These are phyloP conservation scores for Alloscopus bannaensis DNA, from an alignment of 2,888 invertebrate species.

Conservation along the genomic window DNA sequence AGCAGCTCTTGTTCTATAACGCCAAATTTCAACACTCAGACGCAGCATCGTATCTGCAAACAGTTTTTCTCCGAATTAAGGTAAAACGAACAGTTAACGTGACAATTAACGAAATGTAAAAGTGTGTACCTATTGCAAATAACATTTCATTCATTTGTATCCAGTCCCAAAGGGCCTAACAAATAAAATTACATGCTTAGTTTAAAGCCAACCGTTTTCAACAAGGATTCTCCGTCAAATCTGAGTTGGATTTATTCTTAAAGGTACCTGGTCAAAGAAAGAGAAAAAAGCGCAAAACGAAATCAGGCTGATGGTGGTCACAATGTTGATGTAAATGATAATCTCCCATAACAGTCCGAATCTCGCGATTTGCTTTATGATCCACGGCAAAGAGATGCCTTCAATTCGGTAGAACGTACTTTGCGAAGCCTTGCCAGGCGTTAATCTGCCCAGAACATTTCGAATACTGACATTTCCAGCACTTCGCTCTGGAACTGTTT, in stretches of 20 bases:
- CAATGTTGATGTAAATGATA: constrained; percentile 29
- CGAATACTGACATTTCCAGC: constrained; percentile 31
- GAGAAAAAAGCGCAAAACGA: constrained; percentile 57
- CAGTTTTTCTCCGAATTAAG: not conserved
- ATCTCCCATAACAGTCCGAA: constrained; percentile 58
- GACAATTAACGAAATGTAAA: not conserved
- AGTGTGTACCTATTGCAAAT: not conserved
- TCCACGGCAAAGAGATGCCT: constrained; percentile 17
- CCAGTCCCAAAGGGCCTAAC: constrained; percentile 40
- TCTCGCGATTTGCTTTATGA: constrained; percentile 35
- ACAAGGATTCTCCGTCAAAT: too few relatives aligned
- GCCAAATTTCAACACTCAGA: constrained; percentile 65
- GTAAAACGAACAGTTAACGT: not conserved
- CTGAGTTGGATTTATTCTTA: too few relatives aligned
- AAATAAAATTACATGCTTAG: too few relatives aligned
- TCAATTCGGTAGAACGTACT: constrained; percentile 22
- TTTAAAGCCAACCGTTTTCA: too few relatives aligned
- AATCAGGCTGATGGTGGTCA: constrained; percentile 35
- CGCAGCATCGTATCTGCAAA: constrained; percentile 56
- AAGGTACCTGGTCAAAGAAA: constrained; percentile 45
- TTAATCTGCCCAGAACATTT: constrained; percentile 10
- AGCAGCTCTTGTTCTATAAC: constrained; percentile 42
- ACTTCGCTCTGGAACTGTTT: not conserved
- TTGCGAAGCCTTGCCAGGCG: not conserved
- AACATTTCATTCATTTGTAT: not conserved